phyloP scores from a whole-genome alignment of 1,140 invertebrate species.

The Coelopa frigida region DNA sequence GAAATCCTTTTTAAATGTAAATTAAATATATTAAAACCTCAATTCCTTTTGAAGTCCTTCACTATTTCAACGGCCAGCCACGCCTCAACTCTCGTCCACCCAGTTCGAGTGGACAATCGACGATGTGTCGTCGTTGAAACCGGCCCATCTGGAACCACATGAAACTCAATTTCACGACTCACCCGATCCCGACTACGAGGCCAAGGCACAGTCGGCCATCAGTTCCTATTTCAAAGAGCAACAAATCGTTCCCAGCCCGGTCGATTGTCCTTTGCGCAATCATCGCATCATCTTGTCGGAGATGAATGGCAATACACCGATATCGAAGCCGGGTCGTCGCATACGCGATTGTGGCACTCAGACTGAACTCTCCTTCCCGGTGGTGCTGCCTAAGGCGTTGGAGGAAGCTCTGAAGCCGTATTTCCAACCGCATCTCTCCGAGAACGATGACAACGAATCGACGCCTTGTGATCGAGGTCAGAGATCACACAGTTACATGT shows the following conservation, averaged over 20 bases:
- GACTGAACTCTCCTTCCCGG: slow-evolving; percentile 48
- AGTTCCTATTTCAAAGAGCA: slow-evolving; percentile 49
- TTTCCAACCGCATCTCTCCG: slow-evolving; percentile 43
- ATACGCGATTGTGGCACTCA: slow-evolving; percentile 41
- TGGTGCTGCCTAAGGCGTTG: slow-evolving; percentile 45
- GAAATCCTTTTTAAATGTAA: not conserved
- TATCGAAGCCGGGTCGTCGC: slow-evolving; percentile 23
- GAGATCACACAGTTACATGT: not conserved
- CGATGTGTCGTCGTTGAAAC: slow-evolving; percentile 48
- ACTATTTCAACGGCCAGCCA: slow-evolving; percentile 29
- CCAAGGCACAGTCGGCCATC: slow-evolving; percentile 49
- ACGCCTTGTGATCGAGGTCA: slow-evolving; percentile 8
- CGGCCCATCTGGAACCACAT: slow-evolving; percentile 51
- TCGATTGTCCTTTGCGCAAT: slow-evolving; percentile 35
- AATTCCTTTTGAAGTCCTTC: slow-evolving; percentile 27
- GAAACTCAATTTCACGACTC: slow-evolving; percentile 46
- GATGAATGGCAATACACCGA: slow-evolving; percentile 28
- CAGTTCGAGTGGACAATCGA: slow-evolving; percentile 51
- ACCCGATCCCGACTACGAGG: slow-evolving; percentile 48
- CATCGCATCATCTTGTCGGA: slow-evolving; percentile 35
- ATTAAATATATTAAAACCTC: not conserved
- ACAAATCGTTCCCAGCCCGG: slow-evolving; percentile 50
- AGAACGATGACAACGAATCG: not conserved
- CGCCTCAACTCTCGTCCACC: slow-evolving; percentile 43
- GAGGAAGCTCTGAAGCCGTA: slow-evolving; percentile 49